These are phyloP conservation scores for Upupa epops DNA, from an alignment of 2,113 vertebrate genomes.

Conservation along the genomic window DNA sequence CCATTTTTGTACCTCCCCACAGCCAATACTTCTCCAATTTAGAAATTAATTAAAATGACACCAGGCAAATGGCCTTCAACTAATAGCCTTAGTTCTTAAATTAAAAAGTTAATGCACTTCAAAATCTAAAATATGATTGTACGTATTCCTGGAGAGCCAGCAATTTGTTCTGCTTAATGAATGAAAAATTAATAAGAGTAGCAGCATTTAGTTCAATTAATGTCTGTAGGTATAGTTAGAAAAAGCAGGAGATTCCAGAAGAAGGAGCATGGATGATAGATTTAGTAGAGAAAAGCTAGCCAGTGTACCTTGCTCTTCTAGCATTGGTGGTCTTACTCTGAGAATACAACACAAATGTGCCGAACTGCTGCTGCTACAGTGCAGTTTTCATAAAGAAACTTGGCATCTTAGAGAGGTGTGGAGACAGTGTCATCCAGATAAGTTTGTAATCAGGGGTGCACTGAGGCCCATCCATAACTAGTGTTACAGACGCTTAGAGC, in stretches of 20 bases:
- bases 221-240: not conserved
- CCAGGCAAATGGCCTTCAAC: not conserved
- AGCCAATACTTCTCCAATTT: not conserved
- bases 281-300: not conserved
- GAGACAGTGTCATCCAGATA: not conserved
- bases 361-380: not conserved
- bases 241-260: not conserved
- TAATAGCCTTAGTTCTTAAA: not conserved
- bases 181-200: not conserved
- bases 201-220: not conserved
- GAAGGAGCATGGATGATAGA: not conserved
- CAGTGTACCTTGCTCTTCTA: not conserved
- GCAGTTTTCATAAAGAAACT: not conserved
- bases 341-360: not conserved
- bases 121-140: not conserved
- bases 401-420: rapidly evolving
- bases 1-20: not conserved
- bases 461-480: not conserved
- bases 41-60: not conserved
- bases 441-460: not conserved
- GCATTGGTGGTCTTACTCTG: not conserved
- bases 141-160: not conserved
- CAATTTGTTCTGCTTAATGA: conserved; percentile 1
- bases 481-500: rapidly evolving
- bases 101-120: not conserved